Evolutionary conservation across 92 coral and sea anemone species (phyloP), one percentile per base, ranked within the genome.

Genomic region (Epizoanthus rinbou): DNA sequence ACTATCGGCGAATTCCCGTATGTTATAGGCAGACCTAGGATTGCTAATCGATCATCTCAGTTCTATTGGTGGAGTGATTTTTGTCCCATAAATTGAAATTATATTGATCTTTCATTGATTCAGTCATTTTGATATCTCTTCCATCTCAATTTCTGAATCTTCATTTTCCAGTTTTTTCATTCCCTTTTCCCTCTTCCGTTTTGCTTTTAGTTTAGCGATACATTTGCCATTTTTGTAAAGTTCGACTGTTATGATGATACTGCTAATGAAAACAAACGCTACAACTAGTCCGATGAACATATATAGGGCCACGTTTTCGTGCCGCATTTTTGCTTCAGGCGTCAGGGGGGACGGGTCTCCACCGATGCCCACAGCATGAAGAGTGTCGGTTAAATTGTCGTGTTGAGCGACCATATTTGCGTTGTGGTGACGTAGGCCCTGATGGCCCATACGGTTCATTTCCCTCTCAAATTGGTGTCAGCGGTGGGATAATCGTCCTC

Each of bases 281-380:
- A 93, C 98, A 24, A 97, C 98, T 2, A 97, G 91, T 28, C 99
- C 99, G 80, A 95, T 95, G 56, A 97, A 97, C 99, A 97, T 97
- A 73, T 97, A 97, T 33, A 97, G 84, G 1, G 99, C 98, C 57
- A 94, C 94, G 79, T 97, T 97, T 57, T 97, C 99, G 69, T 94
- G 93, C 53, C 93, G 93, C 19, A 90, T 70, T 67, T 93, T 93
- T 6, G 98, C 91, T 85, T 93, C 95, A 6, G 98, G 94, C 19
- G 98, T 84, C 1, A 93, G 80, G 8, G 90, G 74, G 57, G 83
- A 65, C 10, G 84, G 85, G 15, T 87, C 87, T 68, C 86, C 90
- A 15, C 87, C 87, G 57, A 88, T 87, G 31, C 91, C 92, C 19
- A 88, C 76, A 54, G 93, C 83, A 39, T 86, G 78, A 9, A 87